A percentile compares a stretch with the other conserved stretches of the same genome.
Evolutionary conservation across 92 coral and sea anemone genomes (phyloP).

Genomic region (Porites divaricata): DNA sequence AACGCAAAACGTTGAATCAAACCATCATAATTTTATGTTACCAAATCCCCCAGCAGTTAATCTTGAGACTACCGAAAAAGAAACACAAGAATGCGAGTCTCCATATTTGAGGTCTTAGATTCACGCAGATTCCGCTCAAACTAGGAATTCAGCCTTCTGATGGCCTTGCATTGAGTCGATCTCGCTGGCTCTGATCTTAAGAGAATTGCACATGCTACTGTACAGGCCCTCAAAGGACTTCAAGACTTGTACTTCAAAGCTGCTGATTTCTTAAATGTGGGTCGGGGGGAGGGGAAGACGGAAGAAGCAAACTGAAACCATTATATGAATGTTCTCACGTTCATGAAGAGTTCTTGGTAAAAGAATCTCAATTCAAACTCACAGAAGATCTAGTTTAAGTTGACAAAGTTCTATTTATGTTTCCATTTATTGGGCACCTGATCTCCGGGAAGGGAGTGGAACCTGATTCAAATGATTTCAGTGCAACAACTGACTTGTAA

Average conservation of each 20-base stretch:
- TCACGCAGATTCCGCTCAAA: slow-evolving; percentile 45
- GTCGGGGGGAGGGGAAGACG: slow-evolving; percentile 39
- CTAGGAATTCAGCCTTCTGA: slow-evolving; percentile 42
- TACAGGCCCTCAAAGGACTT: slow-evolving; percentile 49
- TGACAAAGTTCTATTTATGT: slow-evolving; percentile 7
- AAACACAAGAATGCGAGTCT: slow-evolving; percentile 33
- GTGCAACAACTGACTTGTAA: slow-evolving; percentile 42
- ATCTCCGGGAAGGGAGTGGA: slow-evolving; percentile 37
- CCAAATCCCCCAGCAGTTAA: slow-evolving; percentile 40
- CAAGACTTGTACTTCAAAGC: slow-evolving; percentile 48
- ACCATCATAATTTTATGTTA: slow-evolving; percentile 48
- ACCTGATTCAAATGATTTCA: slow-evolving; percentile 44
- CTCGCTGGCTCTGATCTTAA: too few relatives aligned
- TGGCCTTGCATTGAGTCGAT: slow-evolving; percentile 27
- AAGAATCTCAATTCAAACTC: slow-evolving; percentile 49
- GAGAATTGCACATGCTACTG: slow-evolving; percentile 42
- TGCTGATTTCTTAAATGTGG: slow-evolving; percentile 46
- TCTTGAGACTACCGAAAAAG: slow-evolving; percentile 41
- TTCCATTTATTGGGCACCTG: slow-evolving; percentile 43
- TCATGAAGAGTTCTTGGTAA: slow-evolving; percentile 45
- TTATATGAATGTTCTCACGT: slow-evolving; percentile 26
- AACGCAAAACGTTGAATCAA: slow-evolving; percentile 22
- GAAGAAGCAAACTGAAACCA: slow-evolving; percentile 60
- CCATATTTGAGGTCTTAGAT: slow-evolving; percentile 56
- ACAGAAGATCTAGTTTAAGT: slow-evolving; percentile 51